phyloP scores from a whole-genome alignment of 1,140 invertebrate species.

The Panagrolaimus sp. region DNA sequence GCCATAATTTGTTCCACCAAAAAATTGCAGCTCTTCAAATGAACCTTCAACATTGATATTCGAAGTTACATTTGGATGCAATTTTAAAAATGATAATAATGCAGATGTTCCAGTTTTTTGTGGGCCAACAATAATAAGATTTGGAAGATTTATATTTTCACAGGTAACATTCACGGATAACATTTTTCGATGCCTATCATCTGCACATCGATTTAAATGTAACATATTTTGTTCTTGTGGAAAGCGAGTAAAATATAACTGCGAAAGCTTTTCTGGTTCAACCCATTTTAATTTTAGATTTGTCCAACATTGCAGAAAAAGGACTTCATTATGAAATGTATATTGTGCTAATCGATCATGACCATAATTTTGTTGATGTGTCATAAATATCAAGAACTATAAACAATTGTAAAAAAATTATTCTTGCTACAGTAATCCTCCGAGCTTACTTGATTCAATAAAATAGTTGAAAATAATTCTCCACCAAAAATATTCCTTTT shows the following conservation, averaged over 20 bases:
- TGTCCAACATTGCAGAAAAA: constrained; percentile 76
- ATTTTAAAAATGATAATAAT: constrained; percentile 85
- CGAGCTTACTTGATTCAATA: constrained; percentile 80
- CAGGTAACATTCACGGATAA: constrained; percentile 90
- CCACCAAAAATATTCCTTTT: constrained; percentile 90
- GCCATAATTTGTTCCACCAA: constrained; percentile 88
- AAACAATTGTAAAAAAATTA: constrained; percentile 1
- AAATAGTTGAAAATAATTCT: constrained; percentile 90
- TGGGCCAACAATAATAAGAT: constrained; percentile 90
- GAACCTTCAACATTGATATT: constrained; percentile 80
- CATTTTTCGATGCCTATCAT: constrained; percentile 82
- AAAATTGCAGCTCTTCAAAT: constrained; percentile 98
- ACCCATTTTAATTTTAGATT: constrained; percentile 48
- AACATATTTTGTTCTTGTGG: constrained; percentile 29
- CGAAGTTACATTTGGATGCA: constrained; percentile 87
- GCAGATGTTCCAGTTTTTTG: constrained; percentile 98
- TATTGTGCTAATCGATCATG: constrained; percentile 92
- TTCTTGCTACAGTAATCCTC: background rate
- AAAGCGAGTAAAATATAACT: constrained; percentile 34
- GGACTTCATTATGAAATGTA: constrained; percentile 92
- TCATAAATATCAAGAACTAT: constrained; percentile 68
- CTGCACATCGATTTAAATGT: constrained; percentile 78
- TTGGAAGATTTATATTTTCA: constrained; percentile 73
- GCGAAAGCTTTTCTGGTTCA: constrained; percentile 39
- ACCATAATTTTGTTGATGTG: constrained; percentile 97